Evolutionary conservation across 2,888 invertebrate genomes (phyloP), one percentile per base, ranked within the genome.

Genomic region (Callinectes sapidus): DNA sequence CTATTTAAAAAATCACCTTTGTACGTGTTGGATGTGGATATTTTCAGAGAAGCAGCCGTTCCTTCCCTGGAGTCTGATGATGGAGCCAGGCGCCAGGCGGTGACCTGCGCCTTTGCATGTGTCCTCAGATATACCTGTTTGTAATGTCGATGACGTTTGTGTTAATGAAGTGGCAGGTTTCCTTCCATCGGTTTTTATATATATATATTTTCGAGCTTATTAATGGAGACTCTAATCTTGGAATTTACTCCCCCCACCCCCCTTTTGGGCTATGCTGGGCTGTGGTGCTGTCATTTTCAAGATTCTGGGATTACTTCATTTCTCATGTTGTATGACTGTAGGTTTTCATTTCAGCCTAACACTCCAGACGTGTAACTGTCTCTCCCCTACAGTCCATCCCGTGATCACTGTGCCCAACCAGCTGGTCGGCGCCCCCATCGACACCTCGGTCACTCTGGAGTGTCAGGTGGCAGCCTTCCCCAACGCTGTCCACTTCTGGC

Each of bases 321-420:
- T 71, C 28, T 10, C n/a, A 71, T 71, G 28, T 13, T n/a, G 1
- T 71, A 28, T 71, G 28, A 28, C 61, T 71, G 28, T 71, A 28
- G n/a, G n/a, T 2, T 1, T 28, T 71, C 8, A 10, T 71, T 71
- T 71, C 71, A n/a, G 28, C 28, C 6, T 28, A 71, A 71, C 71
- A 10, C 23, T 13, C 28, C 13, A n/a, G 71, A 71, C 71, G 28
- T 28, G 28, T 71, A 61, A 61, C 61, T 61, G 8, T 71, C 35
- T 81, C 32, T 32, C 32, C 3, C 81, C 81, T 18, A 32, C 97
- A 98, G 98, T 98, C 97, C 97, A 98, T 95, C 98, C 98, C 28
- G 97, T 98, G 95, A 98, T 98, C 95, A 98, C 98, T 96, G 98
- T 98, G 94, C 98, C 98, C 92, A 98, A 98, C 96, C 98, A 98